Conservation (phyloP, 1,140 invertebrate species). For the Zaprionus lachaisei region DNA sequence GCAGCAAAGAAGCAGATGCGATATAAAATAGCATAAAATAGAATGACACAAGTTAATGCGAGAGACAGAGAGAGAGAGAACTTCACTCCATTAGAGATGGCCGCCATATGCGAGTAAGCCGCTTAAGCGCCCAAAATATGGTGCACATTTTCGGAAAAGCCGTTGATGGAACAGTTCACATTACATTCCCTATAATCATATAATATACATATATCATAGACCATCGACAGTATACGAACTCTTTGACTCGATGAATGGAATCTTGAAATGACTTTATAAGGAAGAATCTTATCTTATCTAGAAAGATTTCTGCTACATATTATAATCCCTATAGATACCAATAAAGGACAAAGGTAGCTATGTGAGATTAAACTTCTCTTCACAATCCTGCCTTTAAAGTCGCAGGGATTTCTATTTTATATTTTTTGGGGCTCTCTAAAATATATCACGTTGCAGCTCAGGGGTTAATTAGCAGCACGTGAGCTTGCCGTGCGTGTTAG, state of each 20-base stretch:
- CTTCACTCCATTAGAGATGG: constrained; percentile 28
- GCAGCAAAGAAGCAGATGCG: not conserved
- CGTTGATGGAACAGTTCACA: not conserved
- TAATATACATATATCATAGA: no score
- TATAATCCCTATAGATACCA: no score
- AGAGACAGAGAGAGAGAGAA: constrained; percentile 1
- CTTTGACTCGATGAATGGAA: no score
- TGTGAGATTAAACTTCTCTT: no score
- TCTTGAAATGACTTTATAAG: no score
- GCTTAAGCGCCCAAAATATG: constrained; percentile 9
- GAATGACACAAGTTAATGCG: constrained; percentile 71
- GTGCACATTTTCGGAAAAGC: not conserved
- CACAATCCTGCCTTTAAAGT: not conserved
- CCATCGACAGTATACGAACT: no score
- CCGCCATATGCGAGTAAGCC: constrained; percentile 15
- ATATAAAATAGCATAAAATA: constrained; percentile 43
- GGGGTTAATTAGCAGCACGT: constrained; percentile 55
- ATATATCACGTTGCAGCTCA: constrained; percentile 27
- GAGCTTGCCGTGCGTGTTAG: constrained; percentile 24
- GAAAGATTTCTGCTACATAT: no score
- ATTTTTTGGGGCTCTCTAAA: not conserved
- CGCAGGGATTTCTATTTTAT: not conserved
- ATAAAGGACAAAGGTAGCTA: no score
- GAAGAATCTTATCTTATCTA: no score
- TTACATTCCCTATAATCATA: not conserved